phyloP scores from a whole-genome alignment of 2,888 invertebrate genomes.

The Orgyia antiqua region DNA sequence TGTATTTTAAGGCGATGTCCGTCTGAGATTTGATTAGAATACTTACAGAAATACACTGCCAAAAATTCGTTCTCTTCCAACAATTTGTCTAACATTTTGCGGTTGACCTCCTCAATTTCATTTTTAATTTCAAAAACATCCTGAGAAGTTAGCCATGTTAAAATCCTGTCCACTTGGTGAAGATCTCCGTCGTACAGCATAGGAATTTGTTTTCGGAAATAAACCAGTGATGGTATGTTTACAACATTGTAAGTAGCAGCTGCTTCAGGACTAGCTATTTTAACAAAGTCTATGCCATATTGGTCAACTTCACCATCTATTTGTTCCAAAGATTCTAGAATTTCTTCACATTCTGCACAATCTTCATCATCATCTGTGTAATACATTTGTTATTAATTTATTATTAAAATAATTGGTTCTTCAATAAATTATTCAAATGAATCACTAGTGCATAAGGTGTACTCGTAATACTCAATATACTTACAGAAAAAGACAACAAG shows the following conservation, averaged over 20 bases:
- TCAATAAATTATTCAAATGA: background rate
- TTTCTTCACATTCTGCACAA: slow-evolving; percentile 94
- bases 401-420: no score
- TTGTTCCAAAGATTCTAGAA: slow-evolving; percentile 92
- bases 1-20: no score
- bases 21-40: background rate
- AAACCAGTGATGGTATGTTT: slow-evolving; percentile 90
- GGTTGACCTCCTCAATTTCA: slow-evolving; percentile 97
- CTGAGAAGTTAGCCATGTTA: slow-evolving; percentile 94
- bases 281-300: slow-evolving; percentile 96
- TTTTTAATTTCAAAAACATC: slow-evolving; percentile 97
- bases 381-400: no score
- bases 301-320: slow-evolving; percentile 97
- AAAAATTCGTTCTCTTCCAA: slow-evolving; percentile 96
- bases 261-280: slow-evolving; percentile 89
- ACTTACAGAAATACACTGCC: slow-evolving; percentile 96
- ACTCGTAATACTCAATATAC: slow-evolving; percentile 20
- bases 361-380: slow-evolving; percentile 86
- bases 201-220: slow-evolving; percentile 90
- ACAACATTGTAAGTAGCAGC: slow-evolving; percentile 90
- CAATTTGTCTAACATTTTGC: slow-evolving; percentile 96
- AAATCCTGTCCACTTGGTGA: slow-evolving; percentile 89
- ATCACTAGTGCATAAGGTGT: background rate
- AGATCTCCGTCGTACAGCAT: slow-evolving; percentile 94
- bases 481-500: slow-evolving; percentile 95